These are phyloP conservation scores for Campoletis raptor DNA, from an alignment of 2,888 invertebrate species.

Conservation along the genomic window DNA sequence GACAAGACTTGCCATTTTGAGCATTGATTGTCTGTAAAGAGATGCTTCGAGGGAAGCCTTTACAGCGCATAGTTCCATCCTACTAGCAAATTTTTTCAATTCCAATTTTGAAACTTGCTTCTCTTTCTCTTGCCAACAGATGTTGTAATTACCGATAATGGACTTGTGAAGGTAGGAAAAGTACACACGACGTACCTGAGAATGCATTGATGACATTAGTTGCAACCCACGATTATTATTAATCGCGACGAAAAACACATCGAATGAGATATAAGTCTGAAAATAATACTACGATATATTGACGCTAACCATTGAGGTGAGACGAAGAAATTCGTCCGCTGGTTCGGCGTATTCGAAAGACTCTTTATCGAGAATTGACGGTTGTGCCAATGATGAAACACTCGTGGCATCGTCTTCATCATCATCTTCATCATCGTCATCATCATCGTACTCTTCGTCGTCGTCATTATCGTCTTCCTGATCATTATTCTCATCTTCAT, in stretches of 20 bases:
- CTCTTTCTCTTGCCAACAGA: slow-evolving; percentile 73
- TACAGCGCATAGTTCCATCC: slow-evolving; percentile 78
- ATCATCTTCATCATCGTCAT: slow-evolving; percentile 38
- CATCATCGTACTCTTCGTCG: slow-evolving; percentile 55
- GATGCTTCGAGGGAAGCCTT: slow-evolving; percentile 76
- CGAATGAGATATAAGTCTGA: slow-evolving; percentile 3
- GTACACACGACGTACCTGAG: slow-evolving; percentile 79
- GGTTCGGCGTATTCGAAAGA: slow-evolving; percentile 68
- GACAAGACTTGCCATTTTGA: slow-evolving; percentile 75
- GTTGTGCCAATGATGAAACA: slow-evolving; percentile 74
- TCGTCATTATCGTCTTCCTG: slow-evolving; percentile 70
- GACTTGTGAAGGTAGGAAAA: slow-evolving; percentile 80
- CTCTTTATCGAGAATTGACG: slow-evolving; percentile 74
- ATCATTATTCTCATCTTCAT: slow-evolving; percentile 72
- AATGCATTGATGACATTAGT: neutral
- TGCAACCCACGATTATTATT: neutral
- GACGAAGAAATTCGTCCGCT: slow-evolving; percentile 76
- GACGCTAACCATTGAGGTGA: slow-evolving; percentile 77
- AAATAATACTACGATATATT: neutral
- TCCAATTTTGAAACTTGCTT: slow-evolving; percentile 68
- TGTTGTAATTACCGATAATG: slow-evolving; percentile 76
- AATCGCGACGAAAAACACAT: slow-evolving; percentile 1
- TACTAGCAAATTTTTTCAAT: slow-evolving; percentile 77
- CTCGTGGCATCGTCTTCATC: slow-evolving; percentile 72
- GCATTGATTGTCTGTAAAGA: slow-evolving; percentile 78